Conservation (phyloP, 2,888 invertebrate species). For the Sipha maydis region DNA sequence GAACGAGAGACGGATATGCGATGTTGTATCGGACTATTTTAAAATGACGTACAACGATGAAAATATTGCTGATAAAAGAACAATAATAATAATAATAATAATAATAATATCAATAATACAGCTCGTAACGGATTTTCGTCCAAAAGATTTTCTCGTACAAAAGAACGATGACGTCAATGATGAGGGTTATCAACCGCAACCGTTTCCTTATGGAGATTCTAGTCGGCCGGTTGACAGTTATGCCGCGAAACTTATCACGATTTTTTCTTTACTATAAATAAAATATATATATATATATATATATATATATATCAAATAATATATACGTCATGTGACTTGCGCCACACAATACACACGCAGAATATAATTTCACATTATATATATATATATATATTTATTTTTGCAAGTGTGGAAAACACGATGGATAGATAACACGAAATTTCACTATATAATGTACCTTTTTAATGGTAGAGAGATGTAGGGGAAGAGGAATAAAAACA, state of each 20-base stretch:
- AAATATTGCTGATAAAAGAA: neutral
- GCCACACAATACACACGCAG: neutral
- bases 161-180: neutral
- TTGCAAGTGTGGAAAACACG: neutral
- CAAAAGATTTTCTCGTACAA: slow-evolving; percentile 12
- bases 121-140: neutral
- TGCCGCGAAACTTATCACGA: neutral
- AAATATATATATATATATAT: no score
- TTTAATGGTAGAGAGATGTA: neutral
- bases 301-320: neutral
- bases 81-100: slow-evolving; percentile 7
- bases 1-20: no score
- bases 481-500: neutral
- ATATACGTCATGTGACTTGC: neutral
- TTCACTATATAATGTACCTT: neutral
- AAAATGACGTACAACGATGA: no score
- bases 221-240: slow-evolving; percentile 2
- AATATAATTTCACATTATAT: neutral
- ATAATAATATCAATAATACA: neutral
- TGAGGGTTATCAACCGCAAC: neutral
- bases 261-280: neutral
- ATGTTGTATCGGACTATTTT: no score
- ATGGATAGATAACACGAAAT: slow-evolving; percentile 5
- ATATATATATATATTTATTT: neutral
- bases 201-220: slow-evolving; percentile 2